Conservation (phyloP, 2,888 invertebrate genomes). For the Cosmia pyralina region DNA sequence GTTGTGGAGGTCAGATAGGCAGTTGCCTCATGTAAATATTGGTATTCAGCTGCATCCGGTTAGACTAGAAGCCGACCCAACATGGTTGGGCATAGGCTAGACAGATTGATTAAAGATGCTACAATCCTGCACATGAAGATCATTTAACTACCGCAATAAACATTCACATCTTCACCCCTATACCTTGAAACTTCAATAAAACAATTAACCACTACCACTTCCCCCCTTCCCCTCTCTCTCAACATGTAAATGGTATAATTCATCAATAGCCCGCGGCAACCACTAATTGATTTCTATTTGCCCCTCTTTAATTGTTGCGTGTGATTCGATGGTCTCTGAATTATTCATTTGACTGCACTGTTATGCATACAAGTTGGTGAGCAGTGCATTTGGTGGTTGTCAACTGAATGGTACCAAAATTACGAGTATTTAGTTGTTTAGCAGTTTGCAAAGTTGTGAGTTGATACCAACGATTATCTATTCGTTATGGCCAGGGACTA, state of each 20-base stretch:
- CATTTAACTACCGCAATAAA: no score
- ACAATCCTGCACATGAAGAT: no score
- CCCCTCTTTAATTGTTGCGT: slow-evolving; percentile 81
- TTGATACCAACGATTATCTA: no score
- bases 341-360: slow-evolving; percentile 68
- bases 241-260: slow-evolving; percentile 72
- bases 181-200: slow-evolving; percentile 46
- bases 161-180: slow-evolving; percentile 32
- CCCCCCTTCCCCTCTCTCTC: slow-evolving; percentile 18
- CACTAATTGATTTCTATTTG: slow-evolving; percentile 85
- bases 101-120: no score
- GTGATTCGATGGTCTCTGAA: slow-evolving; percentile 71
- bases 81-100: no score
- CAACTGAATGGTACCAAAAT: background rate
- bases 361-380: slow-evolving; percentile 31
- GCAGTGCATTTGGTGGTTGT: slow-evolving; percentile 7
- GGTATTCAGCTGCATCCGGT: no score
- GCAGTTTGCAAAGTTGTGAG: background rate
- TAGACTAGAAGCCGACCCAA: no score
- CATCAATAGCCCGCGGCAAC: slow-evolving; percentile 74
- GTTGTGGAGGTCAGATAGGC: no score
- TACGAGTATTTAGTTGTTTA: background rate
- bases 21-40: no score
- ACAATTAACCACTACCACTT: slow-evolving; percentile 40
- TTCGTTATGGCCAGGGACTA: no score